These are phyloP conservation scores for Pangasius djambal DNA, from an alignment of 2,797 vertebrate genomes.

Conservation along the genomic window DNA sequence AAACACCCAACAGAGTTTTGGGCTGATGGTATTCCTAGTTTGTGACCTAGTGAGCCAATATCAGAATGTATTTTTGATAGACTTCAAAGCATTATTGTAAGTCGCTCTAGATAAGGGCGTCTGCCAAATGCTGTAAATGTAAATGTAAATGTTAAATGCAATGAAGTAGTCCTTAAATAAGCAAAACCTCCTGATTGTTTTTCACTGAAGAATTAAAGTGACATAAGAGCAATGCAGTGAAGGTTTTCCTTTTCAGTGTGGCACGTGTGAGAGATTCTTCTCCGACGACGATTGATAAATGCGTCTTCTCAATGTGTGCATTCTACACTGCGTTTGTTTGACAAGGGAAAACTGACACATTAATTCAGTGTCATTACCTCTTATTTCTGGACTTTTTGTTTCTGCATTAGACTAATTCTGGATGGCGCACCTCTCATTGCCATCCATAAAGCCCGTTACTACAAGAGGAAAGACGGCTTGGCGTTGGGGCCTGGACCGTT, in stretches of 20 bases:
- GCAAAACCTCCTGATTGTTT: background rate
- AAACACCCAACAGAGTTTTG: no score
- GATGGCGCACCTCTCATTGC: constrained; percentile 92
- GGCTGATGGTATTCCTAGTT: no score
- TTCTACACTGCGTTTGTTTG: no score
- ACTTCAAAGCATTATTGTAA: no score
- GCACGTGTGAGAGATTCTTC: background rate
- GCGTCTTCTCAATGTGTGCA: no score
- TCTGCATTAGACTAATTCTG: constrained; percentile 79
- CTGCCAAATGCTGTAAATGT: no score
- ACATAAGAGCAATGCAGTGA: background rate
- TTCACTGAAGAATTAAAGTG: background rate
- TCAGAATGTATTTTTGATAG: no score
- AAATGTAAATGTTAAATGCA: no score
- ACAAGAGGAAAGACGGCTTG: constrained; percentile 87
- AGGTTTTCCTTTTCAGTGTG: background rate
- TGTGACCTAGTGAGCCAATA: no score
- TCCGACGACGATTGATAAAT: background rate
- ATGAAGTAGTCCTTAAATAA: background rate
- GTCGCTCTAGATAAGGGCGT: no score
- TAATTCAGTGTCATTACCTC: background rate
- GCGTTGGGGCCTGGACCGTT: constrained; percentile 95
- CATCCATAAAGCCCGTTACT: constrained; percentile 95
- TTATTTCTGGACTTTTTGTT: background rate
- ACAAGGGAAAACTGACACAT: background rate